phyloP scores from a whole-genome alignment of 2,113 vertebrate genomes.

The Trogon surrucura region DNA sequence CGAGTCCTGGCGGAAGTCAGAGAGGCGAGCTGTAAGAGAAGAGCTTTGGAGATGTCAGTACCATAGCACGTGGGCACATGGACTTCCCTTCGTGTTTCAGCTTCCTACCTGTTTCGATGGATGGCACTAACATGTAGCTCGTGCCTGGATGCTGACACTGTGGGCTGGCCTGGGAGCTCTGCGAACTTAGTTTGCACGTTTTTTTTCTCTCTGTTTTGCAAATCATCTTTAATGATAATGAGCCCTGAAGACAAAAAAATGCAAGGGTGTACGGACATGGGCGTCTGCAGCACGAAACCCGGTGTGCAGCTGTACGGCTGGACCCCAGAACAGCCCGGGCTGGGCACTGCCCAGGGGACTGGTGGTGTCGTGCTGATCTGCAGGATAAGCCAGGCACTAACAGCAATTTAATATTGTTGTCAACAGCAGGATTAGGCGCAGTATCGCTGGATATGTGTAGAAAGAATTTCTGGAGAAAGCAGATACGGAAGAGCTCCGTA shows the following conservation, averaged over 20 bases:
- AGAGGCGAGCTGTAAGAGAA: not conserved
- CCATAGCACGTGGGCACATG: rapidly evolving
- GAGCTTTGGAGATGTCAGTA: not conserved
- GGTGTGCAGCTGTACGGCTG: not conserved
- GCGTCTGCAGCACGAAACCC: not conserved
- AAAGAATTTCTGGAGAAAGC: not conserved
- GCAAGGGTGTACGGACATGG: not conserved
- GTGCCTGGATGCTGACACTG: not conserved
- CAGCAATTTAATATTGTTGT: not conserved
- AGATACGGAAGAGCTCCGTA: not conserved
- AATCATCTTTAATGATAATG: not conserved
- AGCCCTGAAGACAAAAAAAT: not conserved
- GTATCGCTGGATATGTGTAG: not conserved
- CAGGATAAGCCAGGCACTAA: not conserved
- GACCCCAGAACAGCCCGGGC: not conserved
- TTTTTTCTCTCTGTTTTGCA: not conserved
- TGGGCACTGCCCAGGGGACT: not conserved
- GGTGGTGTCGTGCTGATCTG: not conserved
- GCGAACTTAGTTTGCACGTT: not conserved
- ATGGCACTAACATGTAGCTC: rapidly evolving
- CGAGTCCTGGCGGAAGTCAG: not conserved
- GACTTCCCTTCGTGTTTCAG: not conserved
- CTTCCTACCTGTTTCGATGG: rapidly evolving
- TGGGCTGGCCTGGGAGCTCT: not conserved
- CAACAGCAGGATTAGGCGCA: not conserved